These are phyloP conservation scores for Mustela lutreola DNA, from an alignment of 2,113 vertebrate genomes.

Conservation along the genomic window DNA sequence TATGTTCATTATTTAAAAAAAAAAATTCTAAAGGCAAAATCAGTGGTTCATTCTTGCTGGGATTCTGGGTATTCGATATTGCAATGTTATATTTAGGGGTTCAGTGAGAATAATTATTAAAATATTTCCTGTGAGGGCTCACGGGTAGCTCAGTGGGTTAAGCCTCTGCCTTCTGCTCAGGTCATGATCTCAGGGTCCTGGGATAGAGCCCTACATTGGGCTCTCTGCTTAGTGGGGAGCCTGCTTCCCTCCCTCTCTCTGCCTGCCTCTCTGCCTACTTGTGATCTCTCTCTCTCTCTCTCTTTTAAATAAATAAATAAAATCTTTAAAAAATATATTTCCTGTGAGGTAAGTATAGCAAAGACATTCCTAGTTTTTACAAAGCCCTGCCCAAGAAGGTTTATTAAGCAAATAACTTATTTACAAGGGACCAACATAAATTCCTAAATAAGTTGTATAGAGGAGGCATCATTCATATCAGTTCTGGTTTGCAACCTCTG, in stretches of 20 bases:
- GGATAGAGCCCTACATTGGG: no score
- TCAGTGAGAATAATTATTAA: slow-evolving; percentile 40
- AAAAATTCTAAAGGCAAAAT: slow-evolving; percentile 26
- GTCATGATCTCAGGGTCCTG: no score
- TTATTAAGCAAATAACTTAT: background rate
- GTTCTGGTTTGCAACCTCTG: background rate
- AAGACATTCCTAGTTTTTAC: background rate
- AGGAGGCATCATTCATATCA: background rate
- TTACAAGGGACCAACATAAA: slow-evolving; percentile 1
- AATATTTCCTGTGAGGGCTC: background rate
- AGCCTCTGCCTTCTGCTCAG: no score
- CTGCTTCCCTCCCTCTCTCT: no score
- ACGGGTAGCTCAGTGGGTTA: no score
- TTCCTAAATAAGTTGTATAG: background rate
- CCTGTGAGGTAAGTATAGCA: background rate
- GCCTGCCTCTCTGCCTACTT: no score
- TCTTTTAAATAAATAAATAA: no score
- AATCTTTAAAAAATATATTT: background rate
- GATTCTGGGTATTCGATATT: background rate
- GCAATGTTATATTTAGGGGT: background rate
- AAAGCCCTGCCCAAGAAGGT: background rate
- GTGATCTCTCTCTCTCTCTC: no score
- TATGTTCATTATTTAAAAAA: background rate
- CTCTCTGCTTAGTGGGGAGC: no score
- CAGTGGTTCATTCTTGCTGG: background rate